Evolutionary conservation across 1,140 invertebrate genomes (phyloP).

Genomic region (Doryteuthis pealeii): DNA sequence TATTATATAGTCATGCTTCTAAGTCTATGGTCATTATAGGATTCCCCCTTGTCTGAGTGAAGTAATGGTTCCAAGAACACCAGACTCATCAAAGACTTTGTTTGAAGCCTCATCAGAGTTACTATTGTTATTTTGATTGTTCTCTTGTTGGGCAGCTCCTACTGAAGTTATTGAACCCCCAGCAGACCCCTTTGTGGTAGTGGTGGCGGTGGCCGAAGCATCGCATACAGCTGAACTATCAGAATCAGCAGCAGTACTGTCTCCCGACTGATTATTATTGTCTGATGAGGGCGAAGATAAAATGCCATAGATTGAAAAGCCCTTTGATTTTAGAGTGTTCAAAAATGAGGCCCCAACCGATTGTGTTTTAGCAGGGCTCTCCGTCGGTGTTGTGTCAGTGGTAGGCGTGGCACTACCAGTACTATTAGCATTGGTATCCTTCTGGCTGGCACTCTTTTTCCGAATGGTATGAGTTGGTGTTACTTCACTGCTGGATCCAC

Average conservation of each 20-base stretch:
- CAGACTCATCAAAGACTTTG: slow-evolving; percentile 20
- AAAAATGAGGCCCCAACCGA: slow-evolving; percentile 14
- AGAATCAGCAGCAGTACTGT: neutral
- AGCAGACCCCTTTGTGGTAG: neutral
- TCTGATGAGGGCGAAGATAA: neutral
- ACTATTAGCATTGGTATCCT: slow-evolving; percentile 7
- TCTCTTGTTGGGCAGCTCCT: neutral
- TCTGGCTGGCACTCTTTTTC: slow-evolving; percentile 16
- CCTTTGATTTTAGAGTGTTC: neutral
- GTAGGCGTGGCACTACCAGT: neutral
- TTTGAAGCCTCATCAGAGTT: slow-evolving; percentile 6
- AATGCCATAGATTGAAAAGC: slow-evolving; percentile 9
- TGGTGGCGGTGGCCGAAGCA: neutral
- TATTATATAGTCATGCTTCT: too few species aligned
- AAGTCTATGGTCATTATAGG: slow-evolving; percentile 19
- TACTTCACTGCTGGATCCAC: slow-evolving; percentile 12
- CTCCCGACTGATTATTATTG: slow-evolving; percentile 4
- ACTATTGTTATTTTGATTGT: slow-evolving; percentile 12
- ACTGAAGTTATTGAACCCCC: slow-evolving; percentile 31
- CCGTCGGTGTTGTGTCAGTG: neutral
- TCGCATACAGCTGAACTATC: slow-evolving; percentile 9
- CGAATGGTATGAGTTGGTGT: slow-evolving; percentile 14
- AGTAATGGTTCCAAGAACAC: slow-evolving; percentile 47
- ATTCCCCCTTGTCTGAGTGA: slow-evolving; percentile 40
- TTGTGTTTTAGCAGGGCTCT: neutral